These are phyloP conservation scores for Xylocampa areola DNA, from an alignment of 2,888 invertebrate genomes.

Conservation along the genomic window DNA sequence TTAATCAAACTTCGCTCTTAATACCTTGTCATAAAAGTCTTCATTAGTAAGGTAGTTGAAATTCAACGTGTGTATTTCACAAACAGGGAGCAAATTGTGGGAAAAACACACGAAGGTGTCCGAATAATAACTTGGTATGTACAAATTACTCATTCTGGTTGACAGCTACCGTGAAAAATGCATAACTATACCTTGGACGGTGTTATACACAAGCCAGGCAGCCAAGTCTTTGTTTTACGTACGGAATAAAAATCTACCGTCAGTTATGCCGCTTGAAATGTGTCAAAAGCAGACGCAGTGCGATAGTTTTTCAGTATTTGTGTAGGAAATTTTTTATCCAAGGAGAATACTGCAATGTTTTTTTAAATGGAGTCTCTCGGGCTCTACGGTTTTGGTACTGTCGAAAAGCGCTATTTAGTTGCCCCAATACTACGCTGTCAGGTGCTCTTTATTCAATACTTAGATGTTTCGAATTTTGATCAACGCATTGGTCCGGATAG, in stretches of 20 bases:
- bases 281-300: conserved; percentile 33
- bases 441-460: too few species aligned
- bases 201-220: conserved; percentile 58
- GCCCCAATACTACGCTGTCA: too few species aligned
- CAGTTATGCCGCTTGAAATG: conserved; percentile 36
- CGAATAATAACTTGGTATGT: conserved; percentile 74
- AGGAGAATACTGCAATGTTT: not conserved
- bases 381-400: not conserved
- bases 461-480: too few species aligned
- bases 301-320: conserved; percentile 30
- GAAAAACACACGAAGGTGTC: conserved; percentile 75
- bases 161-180: conserved; percentile 83
- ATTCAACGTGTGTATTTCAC: conserved; percentile 15
- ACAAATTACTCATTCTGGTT: conserved; percentile 78
- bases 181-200: conserved; percentile 70
- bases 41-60: conserved; percentile 24
- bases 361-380: not conserved
- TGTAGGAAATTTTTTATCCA: conserved; percentile 16
- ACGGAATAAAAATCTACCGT: conserved; percentile 32
- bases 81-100: conserved; percentile 73
- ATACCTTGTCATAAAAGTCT: conserved; percentile 33
- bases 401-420: too few species aligned
- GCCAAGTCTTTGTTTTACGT: conserved; percentile 35
- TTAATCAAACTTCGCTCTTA: conserved; percentile 54
- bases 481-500: too few species aligned